Base-by-base conservation (phyloP, 2,113 vertebrate genomes). In the Amphiprion percula region DNA sequence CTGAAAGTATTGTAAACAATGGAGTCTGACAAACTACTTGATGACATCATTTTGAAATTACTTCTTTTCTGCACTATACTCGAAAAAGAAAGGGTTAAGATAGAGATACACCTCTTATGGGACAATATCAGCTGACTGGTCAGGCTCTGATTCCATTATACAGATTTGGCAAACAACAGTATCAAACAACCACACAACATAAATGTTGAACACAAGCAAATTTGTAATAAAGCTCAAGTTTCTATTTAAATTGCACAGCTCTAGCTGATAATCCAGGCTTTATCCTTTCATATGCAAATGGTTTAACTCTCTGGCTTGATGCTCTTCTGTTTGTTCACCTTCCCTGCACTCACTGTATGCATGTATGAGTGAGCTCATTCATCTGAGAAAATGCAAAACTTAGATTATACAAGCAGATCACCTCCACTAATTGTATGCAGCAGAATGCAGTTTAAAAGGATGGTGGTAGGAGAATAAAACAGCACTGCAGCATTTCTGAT, bases 261-360 rank as follows among this genome's bases (percentile, higher is more conserved):
- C 15, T 30, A 2, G 44, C 66, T 41, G 50, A 47, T 82, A 69
- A 87, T 86, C 76, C 76, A 64, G 68, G 60, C 41, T 79, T 83
- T 67, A 79, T 46, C 49, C 56, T 79, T 77, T 81, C 68, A 62
- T 74, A 71, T 79, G 76, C 74, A 90, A 85, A 83, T 73, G 1
- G 9, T 0, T 12, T 8, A 79, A 73, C 53, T 69, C 62, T 53
- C 19, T 39, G 74, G 21, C 73, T 85, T 56, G 30, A 68, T 52
- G 63, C 52, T 74, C 61, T 26, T 79, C 24, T 59, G 28, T 73
- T 65, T 75, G 47, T 72, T 59, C 53, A 53, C 17, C 58, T 73
- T 55, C 53, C 23, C 64, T 23, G 55, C 64, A 4, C 14, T 66
- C 67, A 23, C 69, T 68, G 68, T 52, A 41, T 70, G 74, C 6